Base-by-base conservation (phyloP, 2,888 invertebrate species). In the Drosophila recens region DNA sequence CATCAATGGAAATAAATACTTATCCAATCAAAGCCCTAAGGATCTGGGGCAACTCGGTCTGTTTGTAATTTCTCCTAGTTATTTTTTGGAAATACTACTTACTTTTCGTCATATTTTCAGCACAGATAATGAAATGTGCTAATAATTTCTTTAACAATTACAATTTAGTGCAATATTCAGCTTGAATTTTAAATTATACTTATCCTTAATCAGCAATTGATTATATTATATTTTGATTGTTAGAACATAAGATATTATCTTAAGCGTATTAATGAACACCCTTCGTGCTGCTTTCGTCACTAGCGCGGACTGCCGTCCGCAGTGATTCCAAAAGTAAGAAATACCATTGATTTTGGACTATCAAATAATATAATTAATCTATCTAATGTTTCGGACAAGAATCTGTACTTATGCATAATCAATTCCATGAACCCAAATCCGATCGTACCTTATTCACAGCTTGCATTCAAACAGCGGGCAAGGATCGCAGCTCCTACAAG, bases 391-490 rank as follows among this genome's bases (percentile, higher is more conserved):
- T 33, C 33, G 33, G 9, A 33, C 33, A 33, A 33, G 33, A 10
- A 9, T 9, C 10, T 33, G 33, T 33, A 33, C 33, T 17, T 17
- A 42, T 40, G 27, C n/a, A 52, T 52, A 33, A 51, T 49, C 51
- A 57, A 20, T 33, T 53, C 42, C 34, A 38, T 70, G 27, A 64
- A 72, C 20, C 53, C n/a, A 20, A 54, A 38, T 46, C 34, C 23
- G 9, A 4, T 71, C 9, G 20, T 45, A 8, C 13, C 54, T 54
- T 45, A 58, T 68, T 56, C 34, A 61, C 77, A 96, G 96, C 96
- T n/a, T 96, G 96, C 90, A 93, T 96, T 46, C 95, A 95, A 91
- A 95, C 94, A 54, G 95, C 95, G 15, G 95, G 95, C 52, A 94
- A 95, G 91, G 94, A 94, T 87, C 93, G 95, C 62, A 93, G 94